A percentile compares a stretch with the other conserved stretches of the same genome.
phyloP scores from a whole-genome alignment of 2,113 vertebrate species.

The Bujurquina vittata region DNA sequence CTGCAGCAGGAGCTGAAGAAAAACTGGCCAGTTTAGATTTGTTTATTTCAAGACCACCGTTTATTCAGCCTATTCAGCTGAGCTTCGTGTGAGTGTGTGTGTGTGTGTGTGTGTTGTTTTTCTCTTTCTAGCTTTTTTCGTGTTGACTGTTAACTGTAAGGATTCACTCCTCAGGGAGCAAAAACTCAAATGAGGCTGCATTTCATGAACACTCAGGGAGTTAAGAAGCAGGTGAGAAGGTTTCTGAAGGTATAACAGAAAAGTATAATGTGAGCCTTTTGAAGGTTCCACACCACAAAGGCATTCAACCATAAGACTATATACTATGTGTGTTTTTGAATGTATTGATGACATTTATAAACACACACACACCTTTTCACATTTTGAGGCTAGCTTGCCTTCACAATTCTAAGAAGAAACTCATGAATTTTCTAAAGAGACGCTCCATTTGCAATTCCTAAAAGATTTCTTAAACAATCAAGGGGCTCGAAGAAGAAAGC shows the following conservation, averaged over 20 bases:
- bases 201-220: neutral
- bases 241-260: neutral
- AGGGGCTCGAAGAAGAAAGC: slow-evolving; percentile 19
- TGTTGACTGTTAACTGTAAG: neutral
- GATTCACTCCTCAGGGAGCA: neutral
- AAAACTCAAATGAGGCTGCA: neutral
- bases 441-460: slow-evolving; percentile 33
- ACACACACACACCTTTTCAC: slow-evolving; percentile 7
- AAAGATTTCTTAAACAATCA: slow-evolving; percentile 41
- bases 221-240: neutral
- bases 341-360: neutral
- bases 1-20: neutral
- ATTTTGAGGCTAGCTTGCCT: neutral
- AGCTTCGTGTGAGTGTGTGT: neutral
- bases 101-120: neutral
- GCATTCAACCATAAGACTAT: neutral
- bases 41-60: neutral
- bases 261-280: slow-evolving; percentile 17
- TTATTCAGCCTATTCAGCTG: neutral
- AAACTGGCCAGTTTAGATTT: neutral
- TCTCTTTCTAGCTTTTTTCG: neutral
- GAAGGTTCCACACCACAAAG: slow-evolving; percentile 14
- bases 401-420: slow-evolving; percentile 14
- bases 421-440: slow-evolving; percentile 38
- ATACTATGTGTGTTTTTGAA: neutral